Evolutionary conservation across 2,797 vertebrate species (phyloP).

Genomic region (Aeoliscus strigatus): DNA sequence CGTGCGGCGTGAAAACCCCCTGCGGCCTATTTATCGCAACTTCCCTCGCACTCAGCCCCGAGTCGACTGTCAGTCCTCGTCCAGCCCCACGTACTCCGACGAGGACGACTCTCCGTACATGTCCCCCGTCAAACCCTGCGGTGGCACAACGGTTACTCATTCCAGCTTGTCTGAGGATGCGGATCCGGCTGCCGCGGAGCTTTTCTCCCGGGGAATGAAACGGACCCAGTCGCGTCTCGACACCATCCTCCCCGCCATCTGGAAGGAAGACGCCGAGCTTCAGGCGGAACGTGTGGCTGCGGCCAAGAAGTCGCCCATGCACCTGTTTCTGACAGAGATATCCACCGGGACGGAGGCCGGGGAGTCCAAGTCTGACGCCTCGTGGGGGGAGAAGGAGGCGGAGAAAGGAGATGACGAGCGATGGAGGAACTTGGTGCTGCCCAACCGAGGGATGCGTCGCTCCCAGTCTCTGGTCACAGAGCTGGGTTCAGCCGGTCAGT

Average conservation of each 20-base stretch:
- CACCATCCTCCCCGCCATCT: constrained; percentile 78
- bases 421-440: constrained; percentile 59
- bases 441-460: constrained; percentile 72
- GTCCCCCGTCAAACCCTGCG: constrained; percentile 66
- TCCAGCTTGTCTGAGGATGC: constrained; percentile 72
- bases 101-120: constrained; percentile 78
- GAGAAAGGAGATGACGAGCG: constrained; percentile 53
- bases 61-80: constrained; percentile 72
- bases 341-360: constrained; percentile 63
- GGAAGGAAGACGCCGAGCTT: constrained; percentile 79
- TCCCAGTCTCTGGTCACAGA: constrained; percentile 76
- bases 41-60: constrained; percentile 62
- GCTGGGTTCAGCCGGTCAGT: constrained; percentile 63
- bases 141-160: constrained; percentile 62
- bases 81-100: constrained; percentile 76
- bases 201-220: constrained; percentile 78
- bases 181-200: constrained; percentile 63
- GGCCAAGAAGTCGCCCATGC: constrained; percentile 78
- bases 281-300: constrained; percentile 68
- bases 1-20: constrained; percentile 62
- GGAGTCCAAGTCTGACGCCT: constrained; percentile 60
- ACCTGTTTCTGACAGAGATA: constrained; percentile 80
- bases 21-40: constrained; percentile 72
- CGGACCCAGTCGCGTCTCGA: constrained; percentile 81
- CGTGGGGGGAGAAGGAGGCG: constrained; percentile 54